These are phyloP conservation scores for Idaea straminata DNA, from an alignment of 2,888 invertebrate species.

Conservation along the genomic window DNA sequence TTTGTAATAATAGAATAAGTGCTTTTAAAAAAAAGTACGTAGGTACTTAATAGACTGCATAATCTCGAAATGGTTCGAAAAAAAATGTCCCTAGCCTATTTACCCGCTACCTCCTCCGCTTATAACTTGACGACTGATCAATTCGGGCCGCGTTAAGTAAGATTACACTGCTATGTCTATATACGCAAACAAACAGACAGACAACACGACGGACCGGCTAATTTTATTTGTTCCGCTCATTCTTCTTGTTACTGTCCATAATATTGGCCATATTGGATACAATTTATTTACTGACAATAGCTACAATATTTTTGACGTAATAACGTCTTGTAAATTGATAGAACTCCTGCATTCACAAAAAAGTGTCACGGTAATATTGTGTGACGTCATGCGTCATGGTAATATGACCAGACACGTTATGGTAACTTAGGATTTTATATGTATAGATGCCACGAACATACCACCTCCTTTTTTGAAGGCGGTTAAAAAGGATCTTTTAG, in stretches of 20 bases:
- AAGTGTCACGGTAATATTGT: too few species aligned
- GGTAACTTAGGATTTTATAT: too few species aligned
- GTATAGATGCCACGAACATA: too few species aligned
- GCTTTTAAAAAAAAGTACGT: too few species aligned
- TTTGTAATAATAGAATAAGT: too few species aligned
- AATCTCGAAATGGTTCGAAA: background rate
- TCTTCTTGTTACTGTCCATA: constrained; percentile 40
- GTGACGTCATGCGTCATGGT: too few species aligned
- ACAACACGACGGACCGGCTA: constrained; percentile 50
- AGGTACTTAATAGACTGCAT: background rate
- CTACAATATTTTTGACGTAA: too few species aligned
- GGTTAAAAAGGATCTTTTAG: too few species aligned
- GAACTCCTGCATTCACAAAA: too few species aligned
- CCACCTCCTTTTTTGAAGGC: too few species aligned
- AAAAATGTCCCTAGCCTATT: background rate
- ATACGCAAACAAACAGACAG: constrained; percentile 53
- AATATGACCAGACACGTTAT: too few species aligned
- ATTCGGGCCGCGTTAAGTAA: constrained; percentile 45
- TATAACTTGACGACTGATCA: constrained; percentile 11
- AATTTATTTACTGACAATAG: constrained; percentile 27
- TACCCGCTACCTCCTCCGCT: constrained; percentile 12
- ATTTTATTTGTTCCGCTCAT: constrained; percentile 65
- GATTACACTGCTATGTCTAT: constrained; percentile 56
- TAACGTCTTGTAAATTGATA: too few species aligned
- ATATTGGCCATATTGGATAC: constrained; percentile 34